These are phyloP conservation scores for Enteromius treurensis DNA, from an alignment of 2,797 vertebrate species.

Conservation along the genomic window DNA sequence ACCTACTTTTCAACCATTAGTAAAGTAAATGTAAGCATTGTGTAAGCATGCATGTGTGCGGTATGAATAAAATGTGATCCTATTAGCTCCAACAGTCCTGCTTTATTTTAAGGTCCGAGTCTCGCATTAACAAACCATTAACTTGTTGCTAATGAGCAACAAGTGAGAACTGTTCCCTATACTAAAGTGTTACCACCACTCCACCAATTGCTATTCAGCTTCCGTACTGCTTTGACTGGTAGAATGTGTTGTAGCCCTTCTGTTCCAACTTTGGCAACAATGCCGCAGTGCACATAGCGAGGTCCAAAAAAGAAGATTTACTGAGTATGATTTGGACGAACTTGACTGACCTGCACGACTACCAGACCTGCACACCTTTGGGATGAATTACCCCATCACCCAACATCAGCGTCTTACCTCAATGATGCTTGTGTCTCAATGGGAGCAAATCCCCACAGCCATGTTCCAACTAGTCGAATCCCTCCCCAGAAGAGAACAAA, in stretches of 20 bases:
- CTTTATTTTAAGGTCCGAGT: too few relatives aligned
- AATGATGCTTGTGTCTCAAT: not conserved
- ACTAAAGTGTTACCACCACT: not conserved
- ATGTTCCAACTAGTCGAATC: not conserved
- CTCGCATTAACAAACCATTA: too few relatives aligned
- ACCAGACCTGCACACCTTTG: constrained; percentile 7
- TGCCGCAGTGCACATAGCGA: not conserved
- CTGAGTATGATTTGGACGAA: not conserved
- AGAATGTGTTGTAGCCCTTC: not conserved
- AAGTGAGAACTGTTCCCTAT: not conserved
- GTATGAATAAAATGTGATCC: not conserved
- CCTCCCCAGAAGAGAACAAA: not conserved
- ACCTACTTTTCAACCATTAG: not conserved
- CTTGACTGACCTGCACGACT: constrained; percentile 6
- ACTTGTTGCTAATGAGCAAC: too few relatives aligned
- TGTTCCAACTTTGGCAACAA: not conserved
- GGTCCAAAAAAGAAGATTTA: constrained; percentile 6
- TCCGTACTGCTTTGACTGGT: not conserved
- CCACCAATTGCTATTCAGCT: not conserved
- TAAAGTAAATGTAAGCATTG: not conserved
- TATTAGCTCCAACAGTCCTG: not conserved
- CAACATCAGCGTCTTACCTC: not conserved
- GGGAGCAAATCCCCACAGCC: not conserved
- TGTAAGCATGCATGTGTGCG: not conserved
- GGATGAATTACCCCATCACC: constrained; percentile 15